Conservation (phyloP, 2,113 vertebrate species). For the Datnioides undecimradiatus region DNA sequence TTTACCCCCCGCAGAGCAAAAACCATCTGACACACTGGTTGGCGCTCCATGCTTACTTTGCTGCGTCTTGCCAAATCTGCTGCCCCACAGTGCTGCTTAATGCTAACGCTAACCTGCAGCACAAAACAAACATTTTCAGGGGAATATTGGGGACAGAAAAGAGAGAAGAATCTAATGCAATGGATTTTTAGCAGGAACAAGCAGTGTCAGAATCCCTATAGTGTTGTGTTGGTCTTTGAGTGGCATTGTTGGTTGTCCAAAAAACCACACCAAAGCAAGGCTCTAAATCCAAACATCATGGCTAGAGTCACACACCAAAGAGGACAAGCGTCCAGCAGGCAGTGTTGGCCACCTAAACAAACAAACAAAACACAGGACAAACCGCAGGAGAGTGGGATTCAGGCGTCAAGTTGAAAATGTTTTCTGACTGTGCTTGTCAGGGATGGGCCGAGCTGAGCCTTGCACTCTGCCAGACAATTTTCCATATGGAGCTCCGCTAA, state of each 20-base stretch:
- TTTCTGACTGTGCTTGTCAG: constrained; percentile 53
- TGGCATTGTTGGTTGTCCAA: constrained; percentile 55
- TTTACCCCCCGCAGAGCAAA: constrained; percentile 43
- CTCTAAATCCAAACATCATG: constrained; percentile 71
- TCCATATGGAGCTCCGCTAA: constrained; percentile 69
- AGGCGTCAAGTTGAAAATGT: constrained; percentile 33
- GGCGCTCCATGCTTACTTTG: neutral
- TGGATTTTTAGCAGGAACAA: constrained; percentile 30
- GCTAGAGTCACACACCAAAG: constrained; percentile 57
- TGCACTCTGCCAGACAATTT: constrained; percentile 48
- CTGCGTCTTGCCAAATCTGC: constrained; percentile 34
- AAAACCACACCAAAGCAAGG: constrained; percentile 58
- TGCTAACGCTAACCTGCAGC: constrained; percentile 52
- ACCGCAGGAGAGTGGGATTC: constrained; percentile 48
- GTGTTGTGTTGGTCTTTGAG: constrained; percentile 21
- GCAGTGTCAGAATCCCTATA: constrained; percentile 13
- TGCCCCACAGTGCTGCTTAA: constrained; percentile 39
- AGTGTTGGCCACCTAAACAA: constrained; percentile 48
- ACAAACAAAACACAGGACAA: constrained; percentile 48
- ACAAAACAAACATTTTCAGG: constrained; percentile 52
- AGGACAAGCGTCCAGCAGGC: constrained; percentile 52
- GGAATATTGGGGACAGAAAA: constrained; percentile 5
- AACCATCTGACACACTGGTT: constrained; percentile 42
- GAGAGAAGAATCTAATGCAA: constrained; percentile 3
- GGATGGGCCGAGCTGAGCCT: constrained; percentile 33